Percentiles rank a stretch among this genome's conserved stretches.
phyloP scores from a whole-genome alignment of 2,113 vertebrate genomes.

The Plecotus auritus region DNA sequence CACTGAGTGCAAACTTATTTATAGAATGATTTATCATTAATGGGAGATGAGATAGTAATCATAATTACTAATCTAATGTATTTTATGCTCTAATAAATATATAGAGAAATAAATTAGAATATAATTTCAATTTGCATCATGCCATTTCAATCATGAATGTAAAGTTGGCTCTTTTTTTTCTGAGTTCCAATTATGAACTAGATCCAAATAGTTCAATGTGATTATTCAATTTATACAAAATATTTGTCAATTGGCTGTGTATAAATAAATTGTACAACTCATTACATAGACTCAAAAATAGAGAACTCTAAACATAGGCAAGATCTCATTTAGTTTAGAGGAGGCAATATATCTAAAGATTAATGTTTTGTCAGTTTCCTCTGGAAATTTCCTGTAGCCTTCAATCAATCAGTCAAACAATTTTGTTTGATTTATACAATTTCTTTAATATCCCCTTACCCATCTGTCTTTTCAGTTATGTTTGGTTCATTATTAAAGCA shows the following conservation, averaged over 20 bases:
- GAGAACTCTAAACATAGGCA: neutral
- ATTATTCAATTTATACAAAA: conserved; percentile 13
- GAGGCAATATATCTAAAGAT: neutral
- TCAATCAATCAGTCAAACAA: neutral
- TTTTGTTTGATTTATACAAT: neutral
- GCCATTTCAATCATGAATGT: neutral
- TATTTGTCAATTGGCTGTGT: neutral
- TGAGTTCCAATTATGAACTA: neutral
- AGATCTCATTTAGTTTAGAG: neutral
- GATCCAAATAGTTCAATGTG: neutral
- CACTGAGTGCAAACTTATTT: neutral
- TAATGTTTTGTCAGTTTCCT: neutral
- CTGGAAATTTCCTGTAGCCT: neutral
- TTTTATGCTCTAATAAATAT: neutral
- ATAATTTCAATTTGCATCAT: neutral
- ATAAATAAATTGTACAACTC: neutral
- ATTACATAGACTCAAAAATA: neutral
- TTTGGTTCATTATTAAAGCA: neutral
- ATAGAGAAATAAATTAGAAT: neutral
- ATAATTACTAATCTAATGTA: neutral
- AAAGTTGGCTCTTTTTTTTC: neutral
- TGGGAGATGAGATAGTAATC: neutral
- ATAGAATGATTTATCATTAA: conserved; percentile 13
- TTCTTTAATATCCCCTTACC: neutral
- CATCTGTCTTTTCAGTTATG: neutral